Base-by-base conservation (phyloP, 2,888 invertebrate species). In the Cremastinae sp. region DNA sequence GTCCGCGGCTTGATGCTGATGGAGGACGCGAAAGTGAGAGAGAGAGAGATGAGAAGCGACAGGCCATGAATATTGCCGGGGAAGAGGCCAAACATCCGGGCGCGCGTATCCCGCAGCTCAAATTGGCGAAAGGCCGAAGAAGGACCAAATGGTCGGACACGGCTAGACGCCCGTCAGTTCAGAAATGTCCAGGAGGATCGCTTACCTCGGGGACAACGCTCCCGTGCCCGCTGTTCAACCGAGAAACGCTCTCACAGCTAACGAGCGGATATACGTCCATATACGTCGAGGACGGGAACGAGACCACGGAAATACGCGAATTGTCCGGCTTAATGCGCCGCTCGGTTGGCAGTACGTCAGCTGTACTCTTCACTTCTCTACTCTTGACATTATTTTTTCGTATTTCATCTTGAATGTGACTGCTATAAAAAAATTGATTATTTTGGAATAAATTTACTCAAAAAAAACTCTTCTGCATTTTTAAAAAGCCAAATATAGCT, bases 191-290 rank as follows among this genome's bases (percentile, higher is more conserved):
- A 28, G 43, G 38, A 36, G 43, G 28, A 59, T 53, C 51, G 59
- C 59, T 59, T 61, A 62, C 53, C 9, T n/a, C 53, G 34, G 20
- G 36, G 36, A 70, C 61, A 70, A 62, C 61, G 45, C 54, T 70
- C 10, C n/a, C 49, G 53, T 20, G 34, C 53, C 61, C 66, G 36
- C 20, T 59, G 45, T 65, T 59, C 36, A 56, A 74, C 36, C n/a
- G 53, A 36, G n/a, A 38, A 38, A 66, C 62, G 22, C 61, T 75
- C 56, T 16, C 41, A n/a, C n/a, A 10, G 36, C 66, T 56, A 62
- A 72, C 61, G 71, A 71, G 61, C 71, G 38, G 51, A 51, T 66
- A 51, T 64, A 58, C 36, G 64, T 64, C 54, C 53, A 36, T 28
- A n/a, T n/a, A 49, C 22, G 70, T 28, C 28, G 65, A 66, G 38